phyloP scores from a whole-genome alignment of 2,113 vertebrate species.

The Lontra canadensis region DNA sequence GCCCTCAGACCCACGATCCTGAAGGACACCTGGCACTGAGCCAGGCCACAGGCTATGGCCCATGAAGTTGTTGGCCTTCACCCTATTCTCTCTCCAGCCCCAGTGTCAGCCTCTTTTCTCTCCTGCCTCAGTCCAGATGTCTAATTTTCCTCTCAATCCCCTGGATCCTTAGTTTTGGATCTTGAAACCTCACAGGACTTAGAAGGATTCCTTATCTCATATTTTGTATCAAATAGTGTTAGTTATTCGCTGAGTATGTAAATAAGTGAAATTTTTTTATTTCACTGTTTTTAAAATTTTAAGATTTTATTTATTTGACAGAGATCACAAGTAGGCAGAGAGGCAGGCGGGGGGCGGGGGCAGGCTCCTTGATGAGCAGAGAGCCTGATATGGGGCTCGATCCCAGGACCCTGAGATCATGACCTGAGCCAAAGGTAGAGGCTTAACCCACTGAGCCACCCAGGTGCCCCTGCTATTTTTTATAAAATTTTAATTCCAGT shows the following conservation, averaged over 20 bases:
- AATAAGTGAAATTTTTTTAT: neutral
- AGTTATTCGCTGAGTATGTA: neutral
- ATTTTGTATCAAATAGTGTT: neutral
- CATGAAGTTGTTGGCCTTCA: neutral
- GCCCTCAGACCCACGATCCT: neutral
- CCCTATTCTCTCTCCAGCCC: neutral
- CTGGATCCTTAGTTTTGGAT: neutral
- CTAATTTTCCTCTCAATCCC: neutral
- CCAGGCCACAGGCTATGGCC: neutral
- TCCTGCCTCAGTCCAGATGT: neutral
- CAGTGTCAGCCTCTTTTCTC: neutral
- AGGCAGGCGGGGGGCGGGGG: fast-evolving
- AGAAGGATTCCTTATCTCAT: neutral
- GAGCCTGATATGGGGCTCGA: no score
- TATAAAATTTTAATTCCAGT: neutral
- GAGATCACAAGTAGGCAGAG: no score
- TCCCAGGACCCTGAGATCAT: no score
- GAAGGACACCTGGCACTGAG: neutral
- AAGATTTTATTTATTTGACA: no score
- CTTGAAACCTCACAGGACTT: neutral
- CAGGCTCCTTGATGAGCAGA: no score
- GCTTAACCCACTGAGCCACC: no score
- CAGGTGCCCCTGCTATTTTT: neutral
- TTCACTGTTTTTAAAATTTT: neutral
- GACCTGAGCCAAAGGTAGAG: no score